Evolutionary conservation across 2,888 invertebrate genomes (phyloP).

Genomic region (Yponomeuta malinellus): DNA sequence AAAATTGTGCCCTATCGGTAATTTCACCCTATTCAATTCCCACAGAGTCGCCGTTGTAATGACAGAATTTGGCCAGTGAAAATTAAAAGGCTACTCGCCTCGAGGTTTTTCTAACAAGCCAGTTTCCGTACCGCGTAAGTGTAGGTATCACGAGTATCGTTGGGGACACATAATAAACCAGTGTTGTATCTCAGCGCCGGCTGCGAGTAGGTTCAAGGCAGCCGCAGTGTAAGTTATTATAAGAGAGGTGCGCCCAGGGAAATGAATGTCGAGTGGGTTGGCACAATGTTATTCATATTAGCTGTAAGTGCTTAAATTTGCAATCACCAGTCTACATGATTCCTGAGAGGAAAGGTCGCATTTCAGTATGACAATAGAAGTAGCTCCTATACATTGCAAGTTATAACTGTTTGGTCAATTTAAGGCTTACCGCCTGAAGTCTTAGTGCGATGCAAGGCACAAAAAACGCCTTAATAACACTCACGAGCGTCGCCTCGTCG

Average conservation of each 20-base stretch:
- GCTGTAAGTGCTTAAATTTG: constrained; percentile 71
- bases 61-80: constrained; percentile 25
- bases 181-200: constrained; percentile 1
- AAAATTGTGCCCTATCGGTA: constrained; percentile 58
- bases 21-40: constrained; percentile 54
- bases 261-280: constrained; percentile 74
- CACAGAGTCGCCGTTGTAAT: constrained; percentile 30
- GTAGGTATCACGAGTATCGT: not conserved
- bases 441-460: constrained; percentile 29
- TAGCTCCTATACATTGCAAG: not conserved
- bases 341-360: not conserved
- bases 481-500: constrained; percentile 53
- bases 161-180: constrained; percentile 3
- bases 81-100: not conserved
- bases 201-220: constrained; percentile 1
- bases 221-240: constrained; percentile 69
- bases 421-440: constrained; percentile 29
- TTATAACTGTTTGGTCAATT: not conserved
- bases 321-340: constrained; percentile 42
- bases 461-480: constrained; percentile 54
- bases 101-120: not conserved
- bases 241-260: constrained; percentile 73
- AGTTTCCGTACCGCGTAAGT: not conserved
- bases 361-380: not conserved
- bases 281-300: constrained; percentile 75